phyloP scores from a whole-genome alignment of 2,888 invertebrate genomes.

The Atethmia centrago region DNA sequence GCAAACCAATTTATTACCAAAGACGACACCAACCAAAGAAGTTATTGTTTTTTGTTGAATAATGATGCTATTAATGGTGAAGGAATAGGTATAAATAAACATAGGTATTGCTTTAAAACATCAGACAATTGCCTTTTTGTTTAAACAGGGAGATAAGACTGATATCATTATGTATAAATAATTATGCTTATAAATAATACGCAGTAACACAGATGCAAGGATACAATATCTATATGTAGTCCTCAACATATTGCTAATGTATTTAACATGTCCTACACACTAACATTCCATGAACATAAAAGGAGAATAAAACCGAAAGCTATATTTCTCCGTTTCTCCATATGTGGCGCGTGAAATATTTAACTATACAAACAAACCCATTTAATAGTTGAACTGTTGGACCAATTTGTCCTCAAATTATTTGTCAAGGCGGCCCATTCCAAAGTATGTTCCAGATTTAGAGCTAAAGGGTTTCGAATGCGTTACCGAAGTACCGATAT shows the following conservation, averaged over 20 bases:
- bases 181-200: not conserved
- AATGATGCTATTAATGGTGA: not conserved
- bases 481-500: slow-evolving; percentile 77
- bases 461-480: slow-evolving; percentile 82
- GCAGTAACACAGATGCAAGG: slow-evolving; percentile 1
- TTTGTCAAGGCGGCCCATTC: slow-evolving; percentile 87
- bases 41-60: not conserved
- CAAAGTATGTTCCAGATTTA: slow-evolving; percentile 88
- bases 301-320: slow-evolving; percentile 45
- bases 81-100: not conserved
- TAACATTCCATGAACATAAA: slow-evolving; percentile 58
- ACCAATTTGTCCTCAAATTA: slow-evolving; percentile 87
- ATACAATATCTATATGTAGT: slow-evolving; percentile 1
- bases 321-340: slow-evolving; percentile 51
- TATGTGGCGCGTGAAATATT: slow-evolving; percentile 63
- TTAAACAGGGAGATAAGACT: not conserved
- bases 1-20: slow-evolving; percentile 25
- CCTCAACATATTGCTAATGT: slow-evolving; percentile 42
- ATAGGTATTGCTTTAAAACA: not conserved
- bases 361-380: slow-evolving; percentile 76
- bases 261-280: slow-evolving; percentile 48
- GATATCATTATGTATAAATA: not conserved
- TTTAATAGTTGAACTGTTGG: slow-evolving; percentile 81
- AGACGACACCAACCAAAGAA: slow-evolving; percentile 2
- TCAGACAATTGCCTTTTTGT: not conserved